phyloP scores from a whole-genome alignment of 35 echinoderm and acorn worm species.

The Lytechinus pictus region DNA sequence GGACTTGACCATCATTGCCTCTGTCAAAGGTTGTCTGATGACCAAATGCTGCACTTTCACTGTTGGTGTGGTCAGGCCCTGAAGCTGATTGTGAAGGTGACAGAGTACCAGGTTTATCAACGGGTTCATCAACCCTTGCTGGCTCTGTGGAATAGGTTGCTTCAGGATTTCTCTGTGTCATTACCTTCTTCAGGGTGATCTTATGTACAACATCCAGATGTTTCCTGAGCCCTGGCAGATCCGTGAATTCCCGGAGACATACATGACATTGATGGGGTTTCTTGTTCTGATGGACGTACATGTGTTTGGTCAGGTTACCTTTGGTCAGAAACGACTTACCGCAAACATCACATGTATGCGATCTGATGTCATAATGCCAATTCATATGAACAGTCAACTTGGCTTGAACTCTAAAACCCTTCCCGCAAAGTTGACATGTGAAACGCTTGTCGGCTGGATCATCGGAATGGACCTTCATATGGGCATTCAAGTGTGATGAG shows the following conservation, averaged over 20 bases:
- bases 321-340: neutral
- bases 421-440: neutral
- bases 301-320: neutral
- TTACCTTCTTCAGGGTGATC: conserved; percentile 1
- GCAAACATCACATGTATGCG: neutral
- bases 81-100: neutral
- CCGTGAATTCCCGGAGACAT: neutral
- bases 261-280: neutral
- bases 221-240: neutral
- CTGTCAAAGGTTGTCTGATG: neutral
- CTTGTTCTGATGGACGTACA: neutral
- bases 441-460: neutral
- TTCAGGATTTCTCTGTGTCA: neutral
- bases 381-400: neutral
- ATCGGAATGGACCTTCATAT: neutral
- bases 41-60: neutral
- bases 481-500: neutral
- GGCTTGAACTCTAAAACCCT: neutral
- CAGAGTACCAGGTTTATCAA: neutral
- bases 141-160: neutral
- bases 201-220: neutral
- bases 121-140: neutral
- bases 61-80: neutral
- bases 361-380: neutral
- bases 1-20: neutral